A percentile compares a stretch with the other conserved stretches of the same genome.
Conservation (phyloP, 1,140 invertebrate species). For the Drosophila yakuba region DNA sequence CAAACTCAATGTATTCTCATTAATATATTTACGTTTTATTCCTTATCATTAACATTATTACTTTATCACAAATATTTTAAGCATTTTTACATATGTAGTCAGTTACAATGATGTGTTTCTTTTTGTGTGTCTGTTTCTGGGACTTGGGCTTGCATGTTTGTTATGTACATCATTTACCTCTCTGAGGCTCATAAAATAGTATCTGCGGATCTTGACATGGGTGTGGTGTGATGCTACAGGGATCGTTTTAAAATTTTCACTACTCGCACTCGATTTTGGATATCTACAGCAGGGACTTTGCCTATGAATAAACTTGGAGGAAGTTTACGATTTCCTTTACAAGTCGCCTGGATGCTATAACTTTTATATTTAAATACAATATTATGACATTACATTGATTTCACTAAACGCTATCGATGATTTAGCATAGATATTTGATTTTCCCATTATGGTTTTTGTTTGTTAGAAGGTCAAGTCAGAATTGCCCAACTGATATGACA, state of each 20-base stretch:
- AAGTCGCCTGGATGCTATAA: conserved; percentile 57
- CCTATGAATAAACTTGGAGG: conserved; percentile 63
- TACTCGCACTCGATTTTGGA: conserved; percentile 53
- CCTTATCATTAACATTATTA: conserved; percentile 80
- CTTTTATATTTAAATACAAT: conserved; percentile 48
- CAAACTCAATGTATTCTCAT: conserved; percentile 32
- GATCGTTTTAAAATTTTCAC: conserved; percentile 47
- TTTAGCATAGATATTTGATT: conserved; percentile 24
- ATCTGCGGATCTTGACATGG: conserved; percentile 30
- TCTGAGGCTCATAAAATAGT: conserved; percentile 58
- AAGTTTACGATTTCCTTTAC: conserved; percentile 70
- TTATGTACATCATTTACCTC: conserved; percentile 69
- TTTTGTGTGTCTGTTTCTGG: conserved; percentile 19
- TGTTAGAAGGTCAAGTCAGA: conserved; percentile 55
- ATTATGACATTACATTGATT: conserved; percentile 57
- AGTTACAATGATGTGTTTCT: conserved; percentile 78
- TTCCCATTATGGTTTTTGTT: conserved; percentile 38
- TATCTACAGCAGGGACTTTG: conserved; percentile 66
- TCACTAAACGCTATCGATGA: conserved; percentile 43
- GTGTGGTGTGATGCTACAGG: conserved; percentile 50
- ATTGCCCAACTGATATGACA: conserved; percentile 52
- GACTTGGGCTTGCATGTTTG: conserved; percentile 45
- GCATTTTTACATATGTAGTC: conserved; percentile 81
- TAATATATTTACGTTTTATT: conserved; percentile 75
- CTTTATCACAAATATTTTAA: conserved; percentile 84